Conservation (phyloP, 1,140 invertebrate species). For the Sycobia sp. region DNA sequence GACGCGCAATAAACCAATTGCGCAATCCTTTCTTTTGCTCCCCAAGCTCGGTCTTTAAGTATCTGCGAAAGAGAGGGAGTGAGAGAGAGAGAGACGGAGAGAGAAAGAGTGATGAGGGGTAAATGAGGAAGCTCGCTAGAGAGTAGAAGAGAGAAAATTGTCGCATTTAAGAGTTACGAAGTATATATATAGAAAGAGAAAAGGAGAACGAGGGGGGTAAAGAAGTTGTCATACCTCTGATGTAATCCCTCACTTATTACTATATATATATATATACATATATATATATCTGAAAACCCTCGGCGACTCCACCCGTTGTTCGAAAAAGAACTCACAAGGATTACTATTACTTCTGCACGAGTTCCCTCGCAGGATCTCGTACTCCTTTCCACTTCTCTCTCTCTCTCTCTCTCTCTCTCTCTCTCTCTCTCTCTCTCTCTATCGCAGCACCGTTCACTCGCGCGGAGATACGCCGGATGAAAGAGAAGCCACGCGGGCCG, state of each 20-base stretch:
- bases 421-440: too few species aligned
- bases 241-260: conserved; percentile 51
- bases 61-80: background rate
- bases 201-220: conserved; percentile 43
- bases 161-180: too few species aligned
- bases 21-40: conserved; percentile 12
- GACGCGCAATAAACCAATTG: background rate
- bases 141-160: too few species aligned
- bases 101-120: background rate
- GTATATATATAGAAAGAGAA: background rate
- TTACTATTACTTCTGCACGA: conserved; percentile 57
- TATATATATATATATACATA: too few species aligned
- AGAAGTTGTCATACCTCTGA: conserved; percentile 58
- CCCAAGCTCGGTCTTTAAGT: background rate
- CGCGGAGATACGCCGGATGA: too few species aligned
- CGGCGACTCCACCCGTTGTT: too few species aligned
- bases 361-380: conserved; percentile 51
- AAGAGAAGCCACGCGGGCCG: too few species aligned
- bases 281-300: too few species aligned
- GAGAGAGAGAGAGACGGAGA: background rate
- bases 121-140: too few species aligned
- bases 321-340: conserved; percentile 55
- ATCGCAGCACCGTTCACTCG: conserved; percentile 11
- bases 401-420: too few species aligned
- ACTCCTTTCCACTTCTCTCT: conserved; percentile 42